Conservation (phyloP, 2,797 vertebrate species). For the Scolopax bukidnonensis region DNA sequence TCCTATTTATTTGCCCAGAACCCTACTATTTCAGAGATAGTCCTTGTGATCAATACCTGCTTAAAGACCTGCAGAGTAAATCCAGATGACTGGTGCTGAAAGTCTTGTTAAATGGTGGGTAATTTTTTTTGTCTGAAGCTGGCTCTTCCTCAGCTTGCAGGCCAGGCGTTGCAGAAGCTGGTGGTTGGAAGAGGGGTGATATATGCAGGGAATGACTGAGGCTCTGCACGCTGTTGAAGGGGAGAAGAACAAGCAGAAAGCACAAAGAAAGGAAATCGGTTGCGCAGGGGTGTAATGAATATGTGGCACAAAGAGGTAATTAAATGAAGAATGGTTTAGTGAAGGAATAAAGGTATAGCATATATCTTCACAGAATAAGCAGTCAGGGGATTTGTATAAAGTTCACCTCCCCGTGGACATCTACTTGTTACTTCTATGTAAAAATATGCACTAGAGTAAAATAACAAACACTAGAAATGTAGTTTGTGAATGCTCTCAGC, state of each 20-base stretch:
- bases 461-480: background rate
- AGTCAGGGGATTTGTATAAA: background rate
- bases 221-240: background rate
- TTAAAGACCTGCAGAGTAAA: constrained; percentile 8
- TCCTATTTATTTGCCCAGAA: constrained; percentile 24
- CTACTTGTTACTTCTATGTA: background rate
- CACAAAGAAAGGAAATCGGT: background rate
- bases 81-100: background rate
- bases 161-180: background rate
- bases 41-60: constrained; percentile 19
- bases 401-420: background rate
- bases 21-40: constrained; percentile 3
- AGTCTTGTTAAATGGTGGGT: background rate
- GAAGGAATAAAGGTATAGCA: background rate
- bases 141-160: background rate
- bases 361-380: background rate
- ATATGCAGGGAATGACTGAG: background rate
- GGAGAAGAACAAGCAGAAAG: background rate
- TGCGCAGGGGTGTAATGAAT: background rate
- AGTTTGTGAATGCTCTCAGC: background rate
- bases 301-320: background rate
- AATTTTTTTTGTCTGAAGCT: background rate
- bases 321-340: background rate
- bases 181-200: background rate
- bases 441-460: background rate